Base-by-base conservation (phyloP, 1,140 invertebrate genomes). In the Drosophila kurseongensis region DNA sequence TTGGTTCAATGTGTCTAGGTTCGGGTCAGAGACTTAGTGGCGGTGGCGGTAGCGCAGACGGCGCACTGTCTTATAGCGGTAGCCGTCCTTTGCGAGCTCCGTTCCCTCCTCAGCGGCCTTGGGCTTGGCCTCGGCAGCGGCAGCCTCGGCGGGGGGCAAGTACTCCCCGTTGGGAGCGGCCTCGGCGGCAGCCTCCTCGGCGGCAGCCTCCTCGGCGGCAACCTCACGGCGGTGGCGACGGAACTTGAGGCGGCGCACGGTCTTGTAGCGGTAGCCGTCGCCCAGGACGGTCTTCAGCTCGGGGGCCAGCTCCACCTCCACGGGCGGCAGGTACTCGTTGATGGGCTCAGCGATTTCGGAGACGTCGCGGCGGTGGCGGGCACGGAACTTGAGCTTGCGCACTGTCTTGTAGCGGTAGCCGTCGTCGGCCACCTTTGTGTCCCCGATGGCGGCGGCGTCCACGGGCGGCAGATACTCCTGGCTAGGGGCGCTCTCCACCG, bases 61-160 rank as follows among this genome's bases (percentile, higher is more conserved):
- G 45, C 90, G 90, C 23, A 91, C 83, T 42, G 86, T 90, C 72
- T 91, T 91, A 71, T 91, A 91, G 40, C 90, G 90, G 56, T 91
- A 91, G 12, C 90, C 90, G 68, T 91, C 90, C 62, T 82, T 75
- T 47, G 73, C 90, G 35, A 91, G 51, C 54, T 90, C 90, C 29
- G 86, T 88, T 32, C 74, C 85, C 66, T 90, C 84, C 18, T 73
- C 68, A 12, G 52, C 72, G n/a, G 61, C 18, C 62, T 80, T 84
- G 3, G 52, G 51, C 9, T 72, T 63, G 10, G 69, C 48, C 8
- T 79, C 69, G n/a, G 55, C 52, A 2, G 62, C 45, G 1, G 50
- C 58, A 9, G 62, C 65, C 60, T 84, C 86, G 14, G 58, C 82
- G 7, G 90, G 90, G 2, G 90, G 90, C 60, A 91, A 44, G 16